Evolutionary conservation across 2,888 invertebrate genomes (phyloP).

Genomic region (Pemphredon lugubris): DNA sequence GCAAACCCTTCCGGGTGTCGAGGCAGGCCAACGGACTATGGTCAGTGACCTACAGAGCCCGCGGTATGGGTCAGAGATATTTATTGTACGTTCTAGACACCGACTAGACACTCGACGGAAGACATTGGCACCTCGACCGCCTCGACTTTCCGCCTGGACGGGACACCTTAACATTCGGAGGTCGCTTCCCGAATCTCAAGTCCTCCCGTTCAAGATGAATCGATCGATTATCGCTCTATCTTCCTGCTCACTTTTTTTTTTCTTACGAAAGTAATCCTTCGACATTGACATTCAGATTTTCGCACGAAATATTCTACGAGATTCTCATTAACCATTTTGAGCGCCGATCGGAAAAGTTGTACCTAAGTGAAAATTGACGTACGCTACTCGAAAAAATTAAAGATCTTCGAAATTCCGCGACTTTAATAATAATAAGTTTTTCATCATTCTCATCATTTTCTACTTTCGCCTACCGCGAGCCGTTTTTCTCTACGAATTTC

Average conservation of each 20-base stretch:
- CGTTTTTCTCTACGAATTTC: no score
- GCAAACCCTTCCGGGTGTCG: conserved; percentile 60
- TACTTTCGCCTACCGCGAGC: no score
- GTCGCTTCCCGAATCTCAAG: conserved; percentile 38
- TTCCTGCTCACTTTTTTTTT: conserved; percentile 8
- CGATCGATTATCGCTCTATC: conserved; percentile 38
- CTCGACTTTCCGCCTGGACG: conserved; percentile 54
- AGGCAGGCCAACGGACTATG: conserved; percentile 65
- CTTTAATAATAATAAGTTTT: no score
- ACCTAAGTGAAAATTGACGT: no score
- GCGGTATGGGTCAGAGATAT: conserved; percentile 70
- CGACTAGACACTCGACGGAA: conserved; percentile 73
- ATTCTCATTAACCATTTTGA: no score
- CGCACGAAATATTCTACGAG: no score
- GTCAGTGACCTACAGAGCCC: conserved; percentile 75
- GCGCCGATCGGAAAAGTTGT: no score
- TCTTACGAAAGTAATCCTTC: background rate
- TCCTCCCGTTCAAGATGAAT: conserved; percentile 21
- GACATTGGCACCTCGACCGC: conserved; percentile 69
- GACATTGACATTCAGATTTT: no score
- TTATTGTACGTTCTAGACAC: conserved; percentile 77
- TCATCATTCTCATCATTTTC: no score
- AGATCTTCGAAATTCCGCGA: no score
- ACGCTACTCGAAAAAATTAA: no score
- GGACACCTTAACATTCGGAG: conserved; percentile 38